Evolutionary conservation across 2,113 vertebrate species (phyloP).

Genomic region (Neogobius melanostomus): DNA sequence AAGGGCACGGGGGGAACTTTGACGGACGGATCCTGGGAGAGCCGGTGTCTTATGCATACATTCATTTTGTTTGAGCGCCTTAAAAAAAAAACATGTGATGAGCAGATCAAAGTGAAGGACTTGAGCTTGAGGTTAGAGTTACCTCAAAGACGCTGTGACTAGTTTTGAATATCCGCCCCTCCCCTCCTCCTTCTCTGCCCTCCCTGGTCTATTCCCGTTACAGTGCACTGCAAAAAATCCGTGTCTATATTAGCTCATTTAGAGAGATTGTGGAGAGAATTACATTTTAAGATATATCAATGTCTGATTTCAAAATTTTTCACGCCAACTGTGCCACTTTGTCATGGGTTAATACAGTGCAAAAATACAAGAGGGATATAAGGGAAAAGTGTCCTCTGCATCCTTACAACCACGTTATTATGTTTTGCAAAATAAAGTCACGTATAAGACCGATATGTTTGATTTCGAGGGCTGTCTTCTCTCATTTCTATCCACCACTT

Average conservation of each 20-base stretch:
- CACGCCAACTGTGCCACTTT: neutral
- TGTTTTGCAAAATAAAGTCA: too few relatives aligned
- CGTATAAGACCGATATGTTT: too few relatives aligned
- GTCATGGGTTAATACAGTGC: neutral
- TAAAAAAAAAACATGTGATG: conserved; percentile 27
- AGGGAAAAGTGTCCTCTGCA: too few relatives aligned
- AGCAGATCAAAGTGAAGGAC: conserved; percentile 31
- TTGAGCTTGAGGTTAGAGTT: conserved; percentile 23
- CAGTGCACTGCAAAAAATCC: neutral
- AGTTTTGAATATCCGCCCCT: conserved; percentile 28
- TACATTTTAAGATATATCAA: too few relatives aligned
- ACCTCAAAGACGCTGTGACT: conserved; percentile 47
- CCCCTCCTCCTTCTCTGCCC: neutral
- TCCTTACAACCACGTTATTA: too few relatives aligned
- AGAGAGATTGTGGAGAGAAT: too few relatives aligned
- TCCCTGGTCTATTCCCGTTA: neutral
- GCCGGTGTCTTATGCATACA: conserved; percentile 43
- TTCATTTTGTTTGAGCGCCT: conserved; percentile 43
- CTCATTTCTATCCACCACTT: conserved; percentile 18
- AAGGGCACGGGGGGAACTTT: conserved; percentile 34
- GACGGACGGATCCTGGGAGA: conserved; percentile 37
- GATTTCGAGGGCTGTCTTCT: too few relatives aligned
- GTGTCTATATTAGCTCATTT: too few relatives aligned
- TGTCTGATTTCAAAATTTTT: neutral
- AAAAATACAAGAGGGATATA: neutral